Conservation (phyloP, 1,140 invertebrate genomes). For the Calliopsis andreniformis region DNA sequence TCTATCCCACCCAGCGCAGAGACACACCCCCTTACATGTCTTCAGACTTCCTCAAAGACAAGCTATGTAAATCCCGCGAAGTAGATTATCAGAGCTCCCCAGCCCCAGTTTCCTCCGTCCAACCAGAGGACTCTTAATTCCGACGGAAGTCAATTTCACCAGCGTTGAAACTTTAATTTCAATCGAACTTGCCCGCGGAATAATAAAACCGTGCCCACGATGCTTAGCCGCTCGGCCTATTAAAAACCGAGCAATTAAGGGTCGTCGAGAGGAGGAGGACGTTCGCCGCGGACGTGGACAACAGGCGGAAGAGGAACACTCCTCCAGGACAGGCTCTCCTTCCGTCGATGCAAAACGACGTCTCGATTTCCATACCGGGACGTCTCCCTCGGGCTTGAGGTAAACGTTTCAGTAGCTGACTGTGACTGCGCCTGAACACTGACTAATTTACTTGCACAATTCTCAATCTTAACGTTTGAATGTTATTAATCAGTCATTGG, state of each 20-base stretch:
- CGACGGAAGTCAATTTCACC: slow-evolving; percentile 45
- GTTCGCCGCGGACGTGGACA: not conserved
- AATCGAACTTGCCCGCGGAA: slow-evolving; percentile 48
- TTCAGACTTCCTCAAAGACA: slow-evolving; percentile 24
- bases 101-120: slow-evolving; percentile 5
- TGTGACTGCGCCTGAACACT: too few species aligned
- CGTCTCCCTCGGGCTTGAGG: not conserved
- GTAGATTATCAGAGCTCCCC: slow-evolving; percentile 53
- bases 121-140: slow-evolving; percentile 13
- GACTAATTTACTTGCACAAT: too few species aligned
- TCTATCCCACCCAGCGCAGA: too few species aligned
- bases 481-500: too few species aligned
- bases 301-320: not conserved
- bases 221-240: too few species aligned
- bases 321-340: too few species aligned
- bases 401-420: too few species aligned
- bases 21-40: too few species aligned
- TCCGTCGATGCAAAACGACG: not conserved
- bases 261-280: not conserved
- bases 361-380: slow-evolving; percentile 24
- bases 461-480: too few species aligned
- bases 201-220: slow-evolving; percentile 36
- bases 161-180: slow-evolving; percentile 47
- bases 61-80: slow-evolving; percentile 45
- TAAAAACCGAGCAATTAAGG: slow-evolving; percentile 29